Conservation (phyloP, 2,888 invertebrate genomes). For the Rhamphomyia laevipes region DNA sequence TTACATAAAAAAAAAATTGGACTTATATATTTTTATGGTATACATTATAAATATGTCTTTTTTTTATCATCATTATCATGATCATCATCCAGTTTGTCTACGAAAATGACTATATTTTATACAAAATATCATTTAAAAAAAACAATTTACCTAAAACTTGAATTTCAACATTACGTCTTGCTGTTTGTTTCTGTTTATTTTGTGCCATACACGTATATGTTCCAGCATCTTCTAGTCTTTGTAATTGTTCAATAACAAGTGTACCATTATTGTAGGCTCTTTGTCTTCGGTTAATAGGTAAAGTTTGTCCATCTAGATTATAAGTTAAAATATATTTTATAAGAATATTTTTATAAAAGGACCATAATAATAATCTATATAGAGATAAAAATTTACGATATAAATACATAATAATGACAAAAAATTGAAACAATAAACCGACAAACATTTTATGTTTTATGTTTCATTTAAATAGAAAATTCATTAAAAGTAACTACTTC, state of each 20-base stretch:
- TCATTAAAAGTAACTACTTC: too few relatives aligned
- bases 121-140: too few relatives aligned
- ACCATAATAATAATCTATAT: conserved; percentile 7
- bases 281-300: conserved; percentile 79
- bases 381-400: conserved; percentile 5
- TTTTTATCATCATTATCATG: too few relatives aligned
- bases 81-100: too few relatives aligned
- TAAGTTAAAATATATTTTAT: conserved; percentile 4
- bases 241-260: conserved; percentile 73
- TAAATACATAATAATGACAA: too few relatives aligned
- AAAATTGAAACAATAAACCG: too few relatives aligned
- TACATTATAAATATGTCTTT: too few relatives aligned
- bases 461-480: too few relatives aligned
- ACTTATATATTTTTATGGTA: too few relatives aligned
- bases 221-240: conserved; percentile 74
- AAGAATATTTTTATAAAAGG: conserved; percentile 9
- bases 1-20: not conserved
- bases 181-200: conserved; percentile 69
- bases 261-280: conserved; percentile 79
- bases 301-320: conserved; percentile 60
- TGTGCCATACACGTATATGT: conserved; percentile 83
- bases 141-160: conserved; percentile 52
- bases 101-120: too few relatives aligned
- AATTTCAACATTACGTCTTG: conserved; percentile 62
- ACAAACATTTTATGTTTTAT: too few relatives aligned